These are phyloP conservation scores for Oligia strigilis DNA, from an alignment of 2,888 invertebrate genomes.

Conservation along the genomic window DNA sequence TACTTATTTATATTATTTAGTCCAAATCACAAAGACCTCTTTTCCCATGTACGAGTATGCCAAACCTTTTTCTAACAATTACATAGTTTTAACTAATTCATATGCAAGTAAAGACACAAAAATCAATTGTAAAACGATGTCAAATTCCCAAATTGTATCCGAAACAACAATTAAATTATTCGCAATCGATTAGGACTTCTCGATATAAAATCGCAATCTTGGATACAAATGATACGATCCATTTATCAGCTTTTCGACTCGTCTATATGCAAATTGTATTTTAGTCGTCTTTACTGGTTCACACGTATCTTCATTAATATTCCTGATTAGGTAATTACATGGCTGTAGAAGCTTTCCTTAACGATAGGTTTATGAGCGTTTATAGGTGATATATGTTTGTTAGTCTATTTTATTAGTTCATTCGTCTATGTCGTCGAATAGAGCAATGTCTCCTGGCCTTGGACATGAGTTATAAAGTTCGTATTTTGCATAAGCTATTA, in stretches of 20 bases:
- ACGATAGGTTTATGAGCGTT: constrained; percentile 59
- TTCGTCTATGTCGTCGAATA: constrained; percentile 45
- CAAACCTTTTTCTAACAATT: constrained; percentile 30
- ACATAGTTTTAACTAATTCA: constrained; percentile 25
- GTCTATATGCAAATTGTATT: constrained; percentile 59
- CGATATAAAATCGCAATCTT: constrained; percentile 52
- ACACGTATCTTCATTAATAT: constrained; percentile 47
- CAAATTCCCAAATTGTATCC: constrained; percentile 34
- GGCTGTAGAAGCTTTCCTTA: constrained; percentile 44
- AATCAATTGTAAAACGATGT: constrained; percentile 38
- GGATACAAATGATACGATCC: constrained; percentile 47
- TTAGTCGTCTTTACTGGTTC: constrained; percentile 54
- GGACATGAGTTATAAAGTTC: constrained; percentile 29
- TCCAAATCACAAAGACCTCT: background rate
- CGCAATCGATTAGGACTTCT: constrained; percentile 49
- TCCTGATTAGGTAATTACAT: constrained; percentile 44
- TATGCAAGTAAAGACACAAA: constrained; percentile 47
- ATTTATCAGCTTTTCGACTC: constrained; percentile 32
- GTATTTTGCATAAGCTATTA: constrained; percentile 33
- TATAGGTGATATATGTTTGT: constrained; percentile 63
- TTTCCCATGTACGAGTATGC: constrained; percentile 9
- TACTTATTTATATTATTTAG: background rate
- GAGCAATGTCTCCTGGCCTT: constrained; percentile 49
- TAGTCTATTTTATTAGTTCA: constrained; percentile 60
- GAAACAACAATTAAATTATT: constrained; percentile 45